Percentiles rank a stretch among this genome's conserved stretches.
Conservation (phyloP, 2,113 vertebrate genomes). For the Psittacus erithacus region DNA sequence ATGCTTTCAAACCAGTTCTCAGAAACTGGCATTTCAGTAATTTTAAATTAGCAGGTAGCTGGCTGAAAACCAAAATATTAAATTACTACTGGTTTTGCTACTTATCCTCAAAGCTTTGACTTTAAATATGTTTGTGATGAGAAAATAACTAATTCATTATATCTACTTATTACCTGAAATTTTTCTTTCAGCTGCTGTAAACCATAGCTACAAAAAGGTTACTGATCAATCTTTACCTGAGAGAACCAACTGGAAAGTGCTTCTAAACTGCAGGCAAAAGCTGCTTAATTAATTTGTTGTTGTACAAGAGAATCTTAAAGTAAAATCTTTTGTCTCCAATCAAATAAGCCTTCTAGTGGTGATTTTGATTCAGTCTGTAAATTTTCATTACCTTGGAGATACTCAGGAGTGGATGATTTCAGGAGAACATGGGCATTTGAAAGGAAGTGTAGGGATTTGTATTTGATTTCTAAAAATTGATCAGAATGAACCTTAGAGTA, state of each 20-base stretch:
- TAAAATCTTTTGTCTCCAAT: background rate
- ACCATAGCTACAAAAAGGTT: background rate
- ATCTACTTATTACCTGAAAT: background rate
- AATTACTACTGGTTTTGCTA: background rate
- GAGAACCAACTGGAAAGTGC: background rate
- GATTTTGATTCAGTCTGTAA: background rate
- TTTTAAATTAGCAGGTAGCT: background rate
- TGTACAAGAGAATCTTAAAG: background rate
- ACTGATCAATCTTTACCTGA: background rate
- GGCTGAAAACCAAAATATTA: background rate
- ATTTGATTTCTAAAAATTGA: background rate
- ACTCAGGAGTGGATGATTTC: background rate
- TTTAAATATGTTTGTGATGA: background rate
- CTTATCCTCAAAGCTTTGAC: background rate
- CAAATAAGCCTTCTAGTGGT: background rate
- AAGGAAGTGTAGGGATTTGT: background rate
- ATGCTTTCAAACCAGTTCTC: background rate
- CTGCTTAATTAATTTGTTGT: background rate
- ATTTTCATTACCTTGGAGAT: background rate
- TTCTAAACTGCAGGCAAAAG: background rate
- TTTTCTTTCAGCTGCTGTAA: background rate
- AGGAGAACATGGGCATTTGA: background rate
- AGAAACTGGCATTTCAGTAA: background rate
- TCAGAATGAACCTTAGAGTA: background rate
- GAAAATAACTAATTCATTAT: slow-evolving; percentile 2